Evolutionary conservation across 2,888 invertebrate genomes (phyloP).

Genomic region (Notodonta ziczac): DNA sequence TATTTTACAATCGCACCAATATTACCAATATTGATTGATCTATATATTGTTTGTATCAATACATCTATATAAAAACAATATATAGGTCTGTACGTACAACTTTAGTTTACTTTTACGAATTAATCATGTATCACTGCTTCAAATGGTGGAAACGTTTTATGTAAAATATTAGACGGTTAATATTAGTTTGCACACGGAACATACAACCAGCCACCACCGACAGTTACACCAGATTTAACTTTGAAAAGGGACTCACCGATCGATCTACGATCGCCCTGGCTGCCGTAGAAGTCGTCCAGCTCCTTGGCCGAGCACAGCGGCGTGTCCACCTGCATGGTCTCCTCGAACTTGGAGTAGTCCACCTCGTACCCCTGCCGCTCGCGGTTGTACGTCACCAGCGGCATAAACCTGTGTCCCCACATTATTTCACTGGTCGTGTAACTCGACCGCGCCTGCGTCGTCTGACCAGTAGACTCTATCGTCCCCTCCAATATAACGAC

Average conservation of each 20-base stretch:
- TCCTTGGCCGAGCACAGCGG: conserved; percentile 90
- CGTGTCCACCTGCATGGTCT: conserved; percentile 90
- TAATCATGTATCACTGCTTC: too few species aligned
- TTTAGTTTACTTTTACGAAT: too few species aligned
- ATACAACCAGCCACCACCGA: conserved; percentile 58
- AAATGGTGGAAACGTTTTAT: too few species aligned
- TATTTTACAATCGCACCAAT: too few species aligned
- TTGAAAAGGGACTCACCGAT: conserved; percentile 77
- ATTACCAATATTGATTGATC: too few species aligned
- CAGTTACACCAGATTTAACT: conserved; percentile 42
- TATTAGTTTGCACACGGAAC: conserved; percentile 48
- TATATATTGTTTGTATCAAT: too few species aligned
- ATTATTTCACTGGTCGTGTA: conserved; percentile 91
- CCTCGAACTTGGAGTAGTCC: conserved; percentile 93
- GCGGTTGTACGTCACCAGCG: conserved; percentile 90
- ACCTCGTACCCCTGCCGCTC: conserved; percentile 90
- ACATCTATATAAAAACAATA: too few species aligned
- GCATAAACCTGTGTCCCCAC: conserved; percentile 92
- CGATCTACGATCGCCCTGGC: conserved; percentile 82
- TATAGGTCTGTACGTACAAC: too few species aligned
- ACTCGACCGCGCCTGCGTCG: conserved; percentile 90
- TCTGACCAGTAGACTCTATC: conserved; percentile 91
- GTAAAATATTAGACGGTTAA: conserved; percentile 2
- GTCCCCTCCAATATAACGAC: conserved; percentile 93
- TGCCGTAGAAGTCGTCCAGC: conserved; percentile 86